These are phyloP conservation scores for Ceratothoa steindachneri DNA, from an alignment of 2,888 invertebrate species.

Conservation along the genomic window DNA sequence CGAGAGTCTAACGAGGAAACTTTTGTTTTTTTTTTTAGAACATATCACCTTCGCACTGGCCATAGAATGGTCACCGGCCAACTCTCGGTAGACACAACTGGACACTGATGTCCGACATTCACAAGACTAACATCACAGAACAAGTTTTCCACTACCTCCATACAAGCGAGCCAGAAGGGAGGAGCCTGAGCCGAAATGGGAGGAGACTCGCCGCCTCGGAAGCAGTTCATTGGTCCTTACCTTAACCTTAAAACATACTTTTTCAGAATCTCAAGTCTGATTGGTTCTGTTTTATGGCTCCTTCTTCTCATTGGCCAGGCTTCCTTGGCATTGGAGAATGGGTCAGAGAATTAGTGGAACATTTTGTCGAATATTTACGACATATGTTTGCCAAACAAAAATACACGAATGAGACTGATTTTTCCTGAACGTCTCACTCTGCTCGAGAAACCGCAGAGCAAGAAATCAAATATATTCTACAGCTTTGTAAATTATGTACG, in stretches of 20 bases:
- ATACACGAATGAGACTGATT: constrained; percentile 47
- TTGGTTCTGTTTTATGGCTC: constrained; percentile 22
- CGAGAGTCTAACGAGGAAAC: background rate
- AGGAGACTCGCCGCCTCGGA: constrained; percentile 19
- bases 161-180: constrained; percentile 41
- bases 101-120: constrained; percentile 44
- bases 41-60: constrained; percentile 41
- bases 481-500: background rate
- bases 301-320: constrained; percentile 37
- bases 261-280: constrained; percentile 31
- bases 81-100: constrained; percentile 39
- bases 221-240: constrained; percentile 18
- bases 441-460: constrained; percentile 5
- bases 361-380: constrained; percentile 47
- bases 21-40: background rate
- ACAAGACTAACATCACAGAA: constrained; percentile 45
- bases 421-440: constrained; percentile 45
- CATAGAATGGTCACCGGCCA: constrained; percentile 44
- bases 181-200: constrained; percentile 25
- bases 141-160: constrained; percentile 45
- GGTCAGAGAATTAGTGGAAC: constrained; percentile 46
- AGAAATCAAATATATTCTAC: background rate
- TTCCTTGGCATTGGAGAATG: constrained; percentile 42
- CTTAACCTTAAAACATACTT: constrained; percentile 31
- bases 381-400: constrained; percentile 47